Conservation (phyloP, 92 coral and sea anemone genomes). For the Diadumene lineata region DNA sequence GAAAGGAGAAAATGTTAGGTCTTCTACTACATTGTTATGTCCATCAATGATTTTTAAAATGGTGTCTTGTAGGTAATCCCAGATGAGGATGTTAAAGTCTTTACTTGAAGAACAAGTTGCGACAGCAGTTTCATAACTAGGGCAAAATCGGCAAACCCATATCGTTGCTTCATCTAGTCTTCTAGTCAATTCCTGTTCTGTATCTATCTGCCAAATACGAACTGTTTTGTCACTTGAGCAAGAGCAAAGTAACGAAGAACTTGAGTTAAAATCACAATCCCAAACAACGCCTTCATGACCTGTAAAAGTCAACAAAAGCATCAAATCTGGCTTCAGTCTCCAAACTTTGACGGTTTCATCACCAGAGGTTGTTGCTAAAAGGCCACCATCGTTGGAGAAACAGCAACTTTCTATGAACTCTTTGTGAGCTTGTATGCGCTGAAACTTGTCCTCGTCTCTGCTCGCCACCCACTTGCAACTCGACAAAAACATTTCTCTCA, state of each 20-base stretch:
- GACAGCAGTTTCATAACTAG: constrained; percentile 20
- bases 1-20: constrained; percentile 59
- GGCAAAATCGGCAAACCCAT: constrained; percentile 65
- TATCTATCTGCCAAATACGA: constrained; percentile 64
- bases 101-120: constrained; percentile 59
- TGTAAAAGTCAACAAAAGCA: constrained; percentile 33
- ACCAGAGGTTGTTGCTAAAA: constrained; percentile 63
- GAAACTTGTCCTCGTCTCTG: constrained; percentile 28
- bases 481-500: background rate
- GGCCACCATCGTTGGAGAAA: constrained; percentile 59
- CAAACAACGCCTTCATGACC: constrained; percentile 66
- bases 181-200: constrained; percentile 29
- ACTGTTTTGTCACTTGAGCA: constrained; percentile 79
- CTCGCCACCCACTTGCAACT: background rate
- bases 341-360: constrained; percentile 65
- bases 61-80: constrained; percentile 52
- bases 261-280: constrained; percentile 54
- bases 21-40: constrained; percentile 63
- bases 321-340: constrained; percentile 28
- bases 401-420: constrained; percentile 64
- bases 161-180: constrained; percentile 50
- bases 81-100: constrained; percentile 42
- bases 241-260: constrained; percentile 43
- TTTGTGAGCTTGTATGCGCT: constrained; percentile 52
- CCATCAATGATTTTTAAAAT: constrained; percentile 40